Conservation (phyloP, 2,113 vertebrate genomes). For the Phainopepla nitens region DNA sequence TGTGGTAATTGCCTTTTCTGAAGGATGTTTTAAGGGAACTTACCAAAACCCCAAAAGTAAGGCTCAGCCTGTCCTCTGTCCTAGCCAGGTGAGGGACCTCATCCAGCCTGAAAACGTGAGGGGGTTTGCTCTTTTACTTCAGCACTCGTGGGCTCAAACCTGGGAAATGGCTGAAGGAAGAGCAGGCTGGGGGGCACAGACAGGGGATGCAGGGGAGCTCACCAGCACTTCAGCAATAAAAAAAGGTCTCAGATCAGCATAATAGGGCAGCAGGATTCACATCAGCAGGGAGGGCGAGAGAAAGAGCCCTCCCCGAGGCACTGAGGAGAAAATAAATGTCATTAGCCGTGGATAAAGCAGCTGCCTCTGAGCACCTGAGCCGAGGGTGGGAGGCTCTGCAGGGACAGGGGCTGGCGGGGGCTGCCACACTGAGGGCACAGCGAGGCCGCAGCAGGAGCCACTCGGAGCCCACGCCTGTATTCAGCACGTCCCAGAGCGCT, state of each 20-base stretch:
- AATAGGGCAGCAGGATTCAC: background rate
- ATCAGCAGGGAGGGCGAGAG: background rate
- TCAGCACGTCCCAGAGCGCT: fast-evolving
- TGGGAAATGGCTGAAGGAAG: background rate
- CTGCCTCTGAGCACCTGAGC: background rate
- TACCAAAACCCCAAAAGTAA: background rate
- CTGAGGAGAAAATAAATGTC: background rate
- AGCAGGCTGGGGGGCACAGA: background rate
- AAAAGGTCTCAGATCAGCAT: background rate
- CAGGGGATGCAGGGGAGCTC: background rate
- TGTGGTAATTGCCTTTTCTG: constrained; percentile 22
- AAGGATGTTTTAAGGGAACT: background rate
- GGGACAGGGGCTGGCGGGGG: background rate
- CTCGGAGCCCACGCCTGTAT: background rate
- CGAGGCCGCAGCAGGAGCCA: background rate
- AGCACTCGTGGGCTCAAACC: background rate
- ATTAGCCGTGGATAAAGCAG: background rate
- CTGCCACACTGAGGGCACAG: background rate
- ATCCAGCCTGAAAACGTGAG: background rate
- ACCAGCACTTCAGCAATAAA: background rate
- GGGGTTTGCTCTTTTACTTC: background rate
- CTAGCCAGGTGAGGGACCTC: background rate
- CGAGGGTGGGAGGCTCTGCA: background rate
- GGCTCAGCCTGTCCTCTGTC: fast-evolving
- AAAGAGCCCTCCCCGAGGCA: background rate